Conservation (phyloP, 1,140 invertebrate genomes). For the Chrysopa pallens region DNA sequence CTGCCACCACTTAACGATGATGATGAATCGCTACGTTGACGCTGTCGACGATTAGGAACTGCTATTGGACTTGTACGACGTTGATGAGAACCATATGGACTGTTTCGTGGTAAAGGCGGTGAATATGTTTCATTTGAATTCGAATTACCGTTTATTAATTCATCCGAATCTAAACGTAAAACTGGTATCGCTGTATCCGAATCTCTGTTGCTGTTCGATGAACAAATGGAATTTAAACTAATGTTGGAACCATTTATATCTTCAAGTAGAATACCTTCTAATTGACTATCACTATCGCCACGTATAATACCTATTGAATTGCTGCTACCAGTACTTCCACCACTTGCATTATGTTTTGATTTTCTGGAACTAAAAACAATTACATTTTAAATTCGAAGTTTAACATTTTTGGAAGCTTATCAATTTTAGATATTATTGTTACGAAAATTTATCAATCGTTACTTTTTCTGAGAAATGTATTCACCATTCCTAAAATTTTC, state of each 20-base stretch:
- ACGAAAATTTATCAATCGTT: too few relatives aligned
- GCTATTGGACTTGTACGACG: conserved; percentile 18
- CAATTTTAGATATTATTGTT: too few relatives aligned
- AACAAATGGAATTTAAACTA: conserved; percentile 35
- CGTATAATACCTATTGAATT: conserved; percentile 11
- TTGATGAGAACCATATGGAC: conserved; percentile 4
- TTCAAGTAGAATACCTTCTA: conserved; percentile 32
- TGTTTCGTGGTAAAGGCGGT: conserved; percentile 3
- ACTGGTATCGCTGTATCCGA: conserved; percentile 27
- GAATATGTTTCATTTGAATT: conserved; percentile 2
- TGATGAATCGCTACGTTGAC: conserved; percentile 35
- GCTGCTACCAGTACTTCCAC: conserved; percentile 7
- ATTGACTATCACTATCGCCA: conserved; percentile 30
- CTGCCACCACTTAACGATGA: conserved; percentile 31
- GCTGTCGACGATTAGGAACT: conserved; percentile 24
- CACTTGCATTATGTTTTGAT: conserved; percentile 1
- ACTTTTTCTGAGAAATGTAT: too few relatives aligned
- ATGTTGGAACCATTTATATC: conserved; percentile 32
- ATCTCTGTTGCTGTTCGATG: conserved; percentile 32
- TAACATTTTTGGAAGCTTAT: too few relatives aligned
- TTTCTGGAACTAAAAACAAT: background rate
- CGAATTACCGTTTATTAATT: conserved; percentile 23
- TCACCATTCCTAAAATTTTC: too few relatives aligned
- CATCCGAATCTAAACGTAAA: conserved; percentile 22
- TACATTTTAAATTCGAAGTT: too few relatives aligned